A percentile compares a stretch with the other conserved stretches of the same genome.
Evolutionary conservation across 2,888 invertebrate species (phyloP).

Genomic region (Mesorhabditis belari): DNA sequence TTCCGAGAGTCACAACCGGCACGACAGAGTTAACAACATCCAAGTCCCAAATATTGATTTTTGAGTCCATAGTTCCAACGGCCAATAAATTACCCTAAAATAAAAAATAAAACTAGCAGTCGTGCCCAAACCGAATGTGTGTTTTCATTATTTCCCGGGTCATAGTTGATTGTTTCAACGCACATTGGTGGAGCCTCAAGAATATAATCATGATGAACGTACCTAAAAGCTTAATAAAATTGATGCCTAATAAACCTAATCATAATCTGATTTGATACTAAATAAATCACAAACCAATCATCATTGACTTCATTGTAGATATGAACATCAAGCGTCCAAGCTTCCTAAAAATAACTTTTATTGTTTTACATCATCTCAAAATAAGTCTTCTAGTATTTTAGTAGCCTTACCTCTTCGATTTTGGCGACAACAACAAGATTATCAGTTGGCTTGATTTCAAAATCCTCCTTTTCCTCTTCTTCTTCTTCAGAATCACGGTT

Average conservation of each 20-base stretch:
- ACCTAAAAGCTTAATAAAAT: neutral
- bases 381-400: neutral
- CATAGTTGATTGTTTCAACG: conserved; percentile 83
- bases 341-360: conserved; percentile 26
- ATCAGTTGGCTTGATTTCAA: conserved; percentile 77
- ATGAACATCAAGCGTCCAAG: conserved; percentile 54
- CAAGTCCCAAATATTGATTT: conserved; percentile 92
- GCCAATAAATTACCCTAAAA: conserved; percentile 74
- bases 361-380: neutral
- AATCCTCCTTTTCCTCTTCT: conserved; percentile 67
- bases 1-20: conserved; percentile 70
- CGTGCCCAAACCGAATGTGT: conserved; percentile 10
- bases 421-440: conserved; percentile 81
- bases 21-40: conserved; percentile 85
- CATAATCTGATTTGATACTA: too few species aligned
- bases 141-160: conserved; percentile 65
- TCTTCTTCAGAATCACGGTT: conserved; percentile 38
- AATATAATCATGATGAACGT: conserved; percentile 77
- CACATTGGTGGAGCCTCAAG: conserved; percentile 82
- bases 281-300: conserved; percentile 69
- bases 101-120: neutral
- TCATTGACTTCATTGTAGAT: conserved; percentile 83
- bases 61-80: conserved; percentile 82
- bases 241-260: too few species aligned
- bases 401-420: conserved; percentile 68